Evolutionary conservation across 2,113 vertebrate genomes (phyloP).

Genomic region (Oryzias curvinotus): DNA sequence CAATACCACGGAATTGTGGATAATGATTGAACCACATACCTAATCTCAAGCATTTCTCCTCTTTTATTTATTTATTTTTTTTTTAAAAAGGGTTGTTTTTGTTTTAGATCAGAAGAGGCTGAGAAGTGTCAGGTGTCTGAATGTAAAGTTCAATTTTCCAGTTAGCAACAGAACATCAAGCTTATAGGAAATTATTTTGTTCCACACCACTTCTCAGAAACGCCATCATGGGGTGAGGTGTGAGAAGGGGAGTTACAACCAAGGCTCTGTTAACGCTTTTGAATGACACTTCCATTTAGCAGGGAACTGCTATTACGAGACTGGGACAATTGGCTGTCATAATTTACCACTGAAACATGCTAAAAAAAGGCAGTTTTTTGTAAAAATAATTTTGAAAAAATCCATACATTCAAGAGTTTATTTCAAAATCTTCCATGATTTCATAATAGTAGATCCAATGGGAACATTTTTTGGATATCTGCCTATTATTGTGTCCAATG

Average conservation of each 20-base stretch:
- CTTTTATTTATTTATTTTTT: no score
- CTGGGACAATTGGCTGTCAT: background rate
- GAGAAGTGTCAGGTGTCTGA: conserved; percentile 2
- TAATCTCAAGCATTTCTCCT: no score
- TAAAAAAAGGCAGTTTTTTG: conserved; percentile 17
- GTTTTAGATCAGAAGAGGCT: background rate
- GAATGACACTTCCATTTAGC: background rate
- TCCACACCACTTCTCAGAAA: conserved; percentile 37
- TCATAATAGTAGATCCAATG: no score
- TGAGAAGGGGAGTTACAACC: conserved; percentile 5
- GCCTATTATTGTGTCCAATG: background rate
- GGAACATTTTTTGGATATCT: background rate
- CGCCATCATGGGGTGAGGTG: conserved; percentile 43
- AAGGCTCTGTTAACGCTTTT: conserved; percentile 4
- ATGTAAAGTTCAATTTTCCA: conserved; percentile 17
- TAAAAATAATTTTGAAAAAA: conserved; percentile 10
- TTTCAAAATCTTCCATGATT: no score
- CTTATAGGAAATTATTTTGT: conserved; percentile 20
- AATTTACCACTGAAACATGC: background rate
- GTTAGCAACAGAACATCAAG: conserved; percentile 16
- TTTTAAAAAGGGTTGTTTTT: background rate
- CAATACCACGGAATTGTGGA: conserved; percentile 21
- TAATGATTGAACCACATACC: conserved; percentile 4
- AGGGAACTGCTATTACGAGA: background rate
- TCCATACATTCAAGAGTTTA: no score